A percentile compares a stretch with the other conserved stretches of the same genome.
phyloP scores from a whole-genome alignment of 2,797 vertebrate genomes.

The Sebastiscus albofasciatus region DNA sequence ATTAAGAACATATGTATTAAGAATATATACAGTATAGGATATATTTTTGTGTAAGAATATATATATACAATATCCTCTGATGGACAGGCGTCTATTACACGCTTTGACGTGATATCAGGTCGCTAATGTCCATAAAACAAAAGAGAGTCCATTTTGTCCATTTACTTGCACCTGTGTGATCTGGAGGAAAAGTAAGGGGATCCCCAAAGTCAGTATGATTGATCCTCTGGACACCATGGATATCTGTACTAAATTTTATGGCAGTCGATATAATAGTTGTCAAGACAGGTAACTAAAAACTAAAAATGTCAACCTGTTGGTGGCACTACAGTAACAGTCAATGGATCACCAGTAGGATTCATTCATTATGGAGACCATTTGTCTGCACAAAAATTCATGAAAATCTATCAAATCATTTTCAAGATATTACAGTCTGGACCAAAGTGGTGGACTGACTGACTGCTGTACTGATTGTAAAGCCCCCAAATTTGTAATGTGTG shows the following conservation, averaged over 20 bases:
- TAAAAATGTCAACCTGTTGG: not conserved
- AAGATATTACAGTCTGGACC: not conserved
- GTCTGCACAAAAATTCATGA: not conserved
- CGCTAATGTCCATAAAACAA: not conserved
- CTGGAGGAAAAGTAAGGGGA: not conserved
- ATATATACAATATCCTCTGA: no score
- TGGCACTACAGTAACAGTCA: not conserved
- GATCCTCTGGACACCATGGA: not conserved
- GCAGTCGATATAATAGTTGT: not conserved
- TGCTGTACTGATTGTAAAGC: no score
- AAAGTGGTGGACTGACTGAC: not conserved
- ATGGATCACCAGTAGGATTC: not conserved
- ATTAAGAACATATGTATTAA: no score
- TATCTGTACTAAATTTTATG: not conserved
- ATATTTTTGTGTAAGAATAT: no score
- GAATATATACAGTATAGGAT: no score
- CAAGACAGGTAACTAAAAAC: not conserved
- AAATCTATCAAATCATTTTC: not conserved
- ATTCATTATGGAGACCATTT: not conserved
- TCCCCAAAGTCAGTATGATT: not conserved
- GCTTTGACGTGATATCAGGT: no score
- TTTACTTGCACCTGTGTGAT: not conserved
- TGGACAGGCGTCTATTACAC: no score
- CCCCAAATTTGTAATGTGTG: no score
- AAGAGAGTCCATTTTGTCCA: not conserved